A percentile compares a stretch with the other conserved stretches of the same genome.
phyloP scores from a whole-genome alignment of 2,797 vertebrate species.

The Sphenodon punctatus region DNA sequence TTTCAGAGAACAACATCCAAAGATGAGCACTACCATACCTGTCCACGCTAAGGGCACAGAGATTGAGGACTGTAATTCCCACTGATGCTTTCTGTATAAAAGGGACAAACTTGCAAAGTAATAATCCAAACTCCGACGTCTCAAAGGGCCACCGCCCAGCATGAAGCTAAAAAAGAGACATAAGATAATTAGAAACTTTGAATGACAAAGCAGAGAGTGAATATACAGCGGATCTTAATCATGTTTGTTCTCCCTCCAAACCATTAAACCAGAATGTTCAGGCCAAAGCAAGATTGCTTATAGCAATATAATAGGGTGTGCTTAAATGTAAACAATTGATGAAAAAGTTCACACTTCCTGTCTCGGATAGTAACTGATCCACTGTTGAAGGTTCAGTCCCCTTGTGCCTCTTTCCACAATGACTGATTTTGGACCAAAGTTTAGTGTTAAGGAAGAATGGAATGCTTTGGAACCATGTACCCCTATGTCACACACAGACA shows the following conservation, averaged over 20 bases:
- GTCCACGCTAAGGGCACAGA: conserved; percentile 97
- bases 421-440: background rate
- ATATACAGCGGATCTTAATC: background rate
- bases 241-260: background rate
- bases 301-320: background rate
- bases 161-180: conserved; percentile 83
- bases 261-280: background rate
- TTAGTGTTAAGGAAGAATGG: background rate
- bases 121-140: conserved; percentile 78
- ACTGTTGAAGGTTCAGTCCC: background rate
- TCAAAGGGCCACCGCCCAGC: conserved; percentile 84
- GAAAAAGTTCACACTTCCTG: background rate
- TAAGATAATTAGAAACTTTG: conserved; percentile 35
- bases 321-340: background rate
- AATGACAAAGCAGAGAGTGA: background rate
- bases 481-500: conserved; percentile 3
- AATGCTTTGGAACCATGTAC: conserved; percentile 15
- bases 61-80: conserved; percentile 96
- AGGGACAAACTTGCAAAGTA: conserved; percentile 92
- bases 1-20: background rate
- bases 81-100: conserved; percentile 97
- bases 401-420: background rate
- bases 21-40: no score
- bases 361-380: background rate
- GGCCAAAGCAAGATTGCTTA: background rate